A percentile compares a stretch with the other conserved stretches of the same genome.
phyloP scores from a whole-genome alignment of 1,140 invertebrate species.

The Aradophagus sp. region DNA sequence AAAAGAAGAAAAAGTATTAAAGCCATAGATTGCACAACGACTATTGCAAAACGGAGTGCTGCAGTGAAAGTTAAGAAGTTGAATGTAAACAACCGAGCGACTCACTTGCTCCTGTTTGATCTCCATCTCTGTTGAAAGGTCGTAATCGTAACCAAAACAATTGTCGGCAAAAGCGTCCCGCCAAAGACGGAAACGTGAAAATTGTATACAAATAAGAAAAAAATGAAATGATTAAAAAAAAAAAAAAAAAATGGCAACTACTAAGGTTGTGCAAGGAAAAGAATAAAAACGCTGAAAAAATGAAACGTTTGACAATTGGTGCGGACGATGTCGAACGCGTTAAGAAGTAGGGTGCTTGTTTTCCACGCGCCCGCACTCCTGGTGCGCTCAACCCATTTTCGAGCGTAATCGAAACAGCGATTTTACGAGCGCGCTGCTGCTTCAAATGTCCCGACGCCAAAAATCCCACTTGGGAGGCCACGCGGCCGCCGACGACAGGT shows the following conservation, averaged over 20 bases:
- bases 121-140: slow-evolving; percentile 9
- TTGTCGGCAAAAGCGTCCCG: not conserved
- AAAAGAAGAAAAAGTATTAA: too few relatives aligned
- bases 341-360: not conserved
- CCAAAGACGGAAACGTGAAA: too few relatives aligned
- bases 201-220: too few relatives aligned
- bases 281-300: too few relatives aligned
- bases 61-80: slow-evolving; percentile 28
- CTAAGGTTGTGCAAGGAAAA: too few relatives aligned
- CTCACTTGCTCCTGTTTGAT: slow-evolving; percentile 35
- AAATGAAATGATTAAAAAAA: too few relatives aligned
- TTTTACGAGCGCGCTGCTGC: not conserved
- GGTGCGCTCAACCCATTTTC: not conserved
- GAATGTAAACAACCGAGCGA: slow-evolving; percentile 18
- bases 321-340: too few relatives aligned
- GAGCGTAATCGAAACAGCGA: slow-evolving; percentile 1
- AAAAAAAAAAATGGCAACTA: too few relatives aligned
- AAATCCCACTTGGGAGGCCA: not conserved
- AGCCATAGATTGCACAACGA: slow-evolving; percentile 10
- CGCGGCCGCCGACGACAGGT: not conserved
- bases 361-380: not conserved
- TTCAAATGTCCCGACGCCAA: too few relatives aligned
- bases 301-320: too few relatives aligned
- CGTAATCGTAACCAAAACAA: not conserved
- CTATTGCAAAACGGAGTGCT: slow-evolving; percentile 12